Evolutionary conservation across 1,140 invertebrate species (phyloP).

Genomic region (Chironomus striatipennis): DNA sequence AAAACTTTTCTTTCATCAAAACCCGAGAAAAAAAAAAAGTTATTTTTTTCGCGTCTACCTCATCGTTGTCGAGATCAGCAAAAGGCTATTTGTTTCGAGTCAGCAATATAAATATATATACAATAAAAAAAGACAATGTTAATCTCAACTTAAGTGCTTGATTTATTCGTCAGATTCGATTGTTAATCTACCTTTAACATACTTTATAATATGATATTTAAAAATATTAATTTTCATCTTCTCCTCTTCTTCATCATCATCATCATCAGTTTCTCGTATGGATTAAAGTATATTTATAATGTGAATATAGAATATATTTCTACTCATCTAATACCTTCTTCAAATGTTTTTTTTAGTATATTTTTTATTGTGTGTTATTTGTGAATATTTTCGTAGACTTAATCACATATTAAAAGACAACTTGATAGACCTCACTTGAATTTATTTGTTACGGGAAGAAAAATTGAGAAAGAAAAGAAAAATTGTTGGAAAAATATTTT

Average conservation of each 20-base stretch:
- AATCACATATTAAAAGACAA: no score
- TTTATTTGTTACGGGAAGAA: no score
- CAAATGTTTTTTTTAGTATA: background rate
- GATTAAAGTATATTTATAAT: no score
- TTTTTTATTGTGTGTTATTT: background rate
- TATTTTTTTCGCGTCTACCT: background rate
- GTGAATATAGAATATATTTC: no score
- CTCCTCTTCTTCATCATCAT: no score
- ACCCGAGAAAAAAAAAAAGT: background rate
- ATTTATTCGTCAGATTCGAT: background rate
- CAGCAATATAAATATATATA: background rate
- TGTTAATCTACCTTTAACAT: constrained; percentile 23
- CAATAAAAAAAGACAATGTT: background rate
- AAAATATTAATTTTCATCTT: background rate
- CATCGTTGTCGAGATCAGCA: no score
- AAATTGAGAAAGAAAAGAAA: no score
- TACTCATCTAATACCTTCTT: no score
- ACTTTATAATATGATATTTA: background rate
- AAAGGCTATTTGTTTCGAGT: no score
- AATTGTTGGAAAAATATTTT: no score
- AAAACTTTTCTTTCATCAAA: background rate
- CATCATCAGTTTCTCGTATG: no score
- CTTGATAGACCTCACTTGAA: no score
- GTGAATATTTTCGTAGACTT: background rate
- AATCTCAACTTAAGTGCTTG: constrained; percentile 16